Base-by-base conservation (phyloP, 2,888 invertebrate species). In the Noctuana brunneofusca region DNA sequence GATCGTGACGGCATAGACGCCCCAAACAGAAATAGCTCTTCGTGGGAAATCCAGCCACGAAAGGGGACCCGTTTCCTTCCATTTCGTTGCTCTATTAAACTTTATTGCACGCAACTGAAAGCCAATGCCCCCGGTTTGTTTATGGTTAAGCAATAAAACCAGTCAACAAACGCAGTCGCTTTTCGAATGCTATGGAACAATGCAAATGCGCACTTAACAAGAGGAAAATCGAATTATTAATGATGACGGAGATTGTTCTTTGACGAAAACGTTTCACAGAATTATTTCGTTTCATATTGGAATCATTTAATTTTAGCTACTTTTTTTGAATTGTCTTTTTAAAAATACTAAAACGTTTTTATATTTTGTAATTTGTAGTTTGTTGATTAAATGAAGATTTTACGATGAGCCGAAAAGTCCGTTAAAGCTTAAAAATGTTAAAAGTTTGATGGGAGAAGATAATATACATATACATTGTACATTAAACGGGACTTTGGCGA, bases 21-120 rank as follows among this genome's bases (percentile, higher is more conserved):
- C 68, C 65, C 65, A 69, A 69, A 71, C 73, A 71, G 65, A 75
- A 75, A 75, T 74, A 74, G 72, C 67, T 43, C 67, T 72, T 71
- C 71, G 73, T 71, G 71, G 68, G 73, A 74, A 73, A 65, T 64
- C 65, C 62, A 67, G 56, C 55, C 53, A 65, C 60, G 60, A 54
- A 48, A 60, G 53, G 54, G 60, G 60, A 60, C 54, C 32, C 64
- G 64, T 71, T 71, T 70, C 67, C 71, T 72, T 71, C 70, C 69
- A 67, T 65, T 46, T 63, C 59, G 62, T 58, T 38, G 58, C 60
- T 67, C 49, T 65, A 59, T 64, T 66, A 62, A 64, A 69, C 63
- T 66, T 66, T 67, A 69, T 65, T 65, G 64, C 64, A 58, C 63
- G 52, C 56, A 32, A 63, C 63, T 24, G 56, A 55, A 62, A 55